A percentile compares a stretch with the other conserved stretches of the same genome.
Conservation (phyloP, 2,797 vertebrate genomes). For the Euphonia xanthogaster region DNA sequence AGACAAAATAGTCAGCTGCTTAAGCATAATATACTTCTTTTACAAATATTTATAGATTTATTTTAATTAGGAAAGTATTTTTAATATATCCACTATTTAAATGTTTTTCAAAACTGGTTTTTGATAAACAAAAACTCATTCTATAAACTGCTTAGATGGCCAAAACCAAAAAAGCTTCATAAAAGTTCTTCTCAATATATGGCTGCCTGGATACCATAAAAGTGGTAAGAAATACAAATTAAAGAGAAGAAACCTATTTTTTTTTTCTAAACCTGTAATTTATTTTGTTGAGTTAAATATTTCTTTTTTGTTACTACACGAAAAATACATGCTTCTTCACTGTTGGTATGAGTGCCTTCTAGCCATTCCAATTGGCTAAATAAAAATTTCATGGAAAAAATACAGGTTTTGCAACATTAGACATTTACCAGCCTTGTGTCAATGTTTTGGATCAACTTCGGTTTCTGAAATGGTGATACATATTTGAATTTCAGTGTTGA, state of each 20-base stretch:
- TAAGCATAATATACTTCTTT: not conserved
- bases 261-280: not conserved
- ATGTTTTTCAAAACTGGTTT: not conserved
- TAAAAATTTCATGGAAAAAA: not conserved
- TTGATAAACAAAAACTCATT: not conserved
- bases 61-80: not conserved
- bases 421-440: not conserved
- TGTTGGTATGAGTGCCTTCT: not conserved
- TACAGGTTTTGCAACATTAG: rapidly evolving
- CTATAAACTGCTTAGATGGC: not conserved
- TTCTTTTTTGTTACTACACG: not conserved
- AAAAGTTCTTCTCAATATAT: not conserved
- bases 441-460: not conserved
- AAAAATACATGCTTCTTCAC: not conserved
- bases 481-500: not conserved
- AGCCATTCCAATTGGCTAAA: not conserved
- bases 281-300: not conserved
- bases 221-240: not conserved
- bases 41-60: not conserved
- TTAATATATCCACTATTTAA: not conserved
- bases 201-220: not conserved
- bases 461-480: not conserved
- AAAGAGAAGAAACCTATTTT: not conserved
- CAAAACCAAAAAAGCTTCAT: not conserved
- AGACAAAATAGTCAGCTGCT: not conserved